Evolutionary conservation across 2,113 vertebrate species (phyloP), one percentile per base, ranked within the genome.

Genomic region (Bucco capensis): DNA sequence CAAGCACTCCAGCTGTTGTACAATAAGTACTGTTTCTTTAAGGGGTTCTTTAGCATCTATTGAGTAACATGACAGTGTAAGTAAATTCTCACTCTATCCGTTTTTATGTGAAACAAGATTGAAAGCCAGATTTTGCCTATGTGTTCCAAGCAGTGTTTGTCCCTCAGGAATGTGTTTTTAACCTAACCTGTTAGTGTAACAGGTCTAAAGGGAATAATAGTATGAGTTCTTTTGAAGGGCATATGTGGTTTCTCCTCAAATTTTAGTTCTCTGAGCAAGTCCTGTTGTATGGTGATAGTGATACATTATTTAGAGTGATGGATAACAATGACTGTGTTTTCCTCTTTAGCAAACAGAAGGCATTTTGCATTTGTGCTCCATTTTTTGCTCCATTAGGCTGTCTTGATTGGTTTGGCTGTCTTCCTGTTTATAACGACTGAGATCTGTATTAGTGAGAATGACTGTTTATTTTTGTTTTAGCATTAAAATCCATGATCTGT

Each of bases 401-500:
- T 75, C 53, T 83, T 49, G 54, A 28, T 33, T 62, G 38, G 11
- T 19, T 60, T 83, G 6, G 8, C 6, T 69, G 90, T 93, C 62
- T 93, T 85, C n/a, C 44, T 51, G 24, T 78, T 91, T 25, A 19
- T 58, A 14, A 37, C 74, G 25, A 56, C 37, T 87, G 37, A 56
- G 14, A 64, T 50, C 58, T 71, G 25, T 54, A 58, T 78, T 42
- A 51, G 6, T 88, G 51, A 84, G 69, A 86, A 51, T 88, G 21
- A 53, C 75, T 89, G 37, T 94, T 78, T 72, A 18, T 94, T 96
- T 95, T 64, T 94, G 57, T 97, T 97, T 65, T 95, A 99, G 99
- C 93, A 97, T 99, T 89, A 99, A 99, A 98, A 99, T 99, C 91
- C 98, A 99, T 61, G 99, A 99, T 84, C 96, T 99, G 95, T 97